Conservation (phyloP, 1,140 invertebrate species). For the Trichonephila clavipes region DNA sequence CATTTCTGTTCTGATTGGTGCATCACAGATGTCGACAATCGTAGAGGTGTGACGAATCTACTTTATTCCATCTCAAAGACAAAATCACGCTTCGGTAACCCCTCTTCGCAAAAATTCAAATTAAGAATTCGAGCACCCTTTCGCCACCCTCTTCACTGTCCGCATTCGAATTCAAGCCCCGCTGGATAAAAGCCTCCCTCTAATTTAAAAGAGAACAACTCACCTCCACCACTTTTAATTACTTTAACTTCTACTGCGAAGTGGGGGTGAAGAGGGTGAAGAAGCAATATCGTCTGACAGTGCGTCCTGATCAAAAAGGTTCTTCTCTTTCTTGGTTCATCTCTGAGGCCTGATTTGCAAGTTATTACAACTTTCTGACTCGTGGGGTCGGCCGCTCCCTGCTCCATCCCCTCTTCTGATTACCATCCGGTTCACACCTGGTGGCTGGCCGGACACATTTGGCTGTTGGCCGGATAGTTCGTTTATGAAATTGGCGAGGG, state of each 20-base stretch:
- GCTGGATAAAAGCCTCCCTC: not conserved
- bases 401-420: not conserved
- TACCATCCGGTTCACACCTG: constrained; percentile 21
- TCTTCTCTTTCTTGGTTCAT: constrained; percentile 10
- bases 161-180: not conserved
- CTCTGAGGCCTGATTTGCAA: constrained; percentile 54
- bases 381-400: not conserved
- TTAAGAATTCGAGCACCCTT: not conserved
- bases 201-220: constrained; percentile 21
- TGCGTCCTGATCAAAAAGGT: constrained; percentile 18
- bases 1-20: too few species aligned
- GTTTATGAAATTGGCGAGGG: constrained; percentile 20
- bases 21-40: too few species aligned
- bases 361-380: constrained; percentile 56
- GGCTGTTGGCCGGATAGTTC: not conserved
- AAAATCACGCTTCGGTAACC: not conserved
- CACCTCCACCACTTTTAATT: constrained; percentile 49
- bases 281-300: constrained; percentile 31
- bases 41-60: not conserved
- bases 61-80: constrained; percentile 5
- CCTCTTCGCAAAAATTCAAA: constrained; percentile 30
- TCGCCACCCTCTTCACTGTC: too few species aligned
- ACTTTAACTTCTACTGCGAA: constrained; percentile 8
- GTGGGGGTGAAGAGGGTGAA: too few species aligned
- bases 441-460: constrained; percentile 21